Base-by-base conservation (phyloP, 92 coral and sea anemone genomes). In the Paragorgia papillata region DNA sequence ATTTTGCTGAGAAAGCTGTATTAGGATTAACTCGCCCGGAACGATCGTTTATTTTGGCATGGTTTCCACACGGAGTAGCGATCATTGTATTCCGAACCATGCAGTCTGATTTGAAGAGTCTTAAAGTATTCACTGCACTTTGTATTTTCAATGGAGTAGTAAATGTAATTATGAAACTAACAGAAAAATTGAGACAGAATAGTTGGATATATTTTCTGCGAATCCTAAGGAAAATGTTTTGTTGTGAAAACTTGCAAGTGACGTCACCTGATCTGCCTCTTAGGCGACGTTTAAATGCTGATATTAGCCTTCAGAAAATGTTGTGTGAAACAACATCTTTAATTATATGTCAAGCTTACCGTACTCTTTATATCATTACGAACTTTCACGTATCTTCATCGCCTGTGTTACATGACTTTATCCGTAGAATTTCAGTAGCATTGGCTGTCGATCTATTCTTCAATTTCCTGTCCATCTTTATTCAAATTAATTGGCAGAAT, bases 251-350 rank as follows among this genome's bases (percentile, higher is more conserved):
- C 41, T 77, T 73, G 12, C 49, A 58, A 22, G 20, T 41, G 33
- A 66, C 75, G 8, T 82, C 59, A 28, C 59, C 60, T 13, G 50
- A 53, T 9, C 71, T 73, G 61, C 94, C 95, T 12, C 69, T 87
- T 25, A 83, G 90, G 78, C 69, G 83, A 68, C 86, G 94, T 33
- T 86, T 92, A 20, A 83, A 89, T 1, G 93, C 97, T 18, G 97
- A 89, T 54, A 43, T 89, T 8, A 84, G 87, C 62, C 74, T 91
- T 40, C 94, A 89, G 80, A 74, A 83, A 3, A 75, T 88, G 61
- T 69, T 91, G 14, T 75, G 75, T 18, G 97, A 91, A 37, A 65
- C 84, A 0, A 83, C 89, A 27, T 60, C 66, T 0, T 17, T 60
- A 30, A 29, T 25, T 10, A 1, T 60, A 18, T 15, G 66, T 5